These are phyloP conservation scores for Threskiornis aethiopicus DNA, from an alignment of 2,797 vertebrate genomes.

Conservation along the genomic window DNA sequence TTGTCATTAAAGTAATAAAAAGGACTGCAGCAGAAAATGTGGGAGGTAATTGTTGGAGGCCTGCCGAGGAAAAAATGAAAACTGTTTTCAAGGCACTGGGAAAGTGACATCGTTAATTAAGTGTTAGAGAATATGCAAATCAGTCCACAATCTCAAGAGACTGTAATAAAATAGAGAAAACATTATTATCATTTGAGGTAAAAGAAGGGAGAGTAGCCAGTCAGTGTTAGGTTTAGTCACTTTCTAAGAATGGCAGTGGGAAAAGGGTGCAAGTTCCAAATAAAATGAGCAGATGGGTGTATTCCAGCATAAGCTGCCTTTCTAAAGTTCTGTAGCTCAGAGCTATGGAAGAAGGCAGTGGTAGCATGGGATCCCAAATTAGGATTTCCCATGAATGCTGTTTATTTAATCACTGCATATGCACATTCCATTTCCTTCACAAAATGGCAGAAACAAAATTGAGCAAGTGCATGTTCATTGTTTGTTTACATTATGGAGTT, in stretches of 20 bases:
- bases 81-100: slow-evolving; percentile 80
- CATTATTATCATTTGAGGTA: slow-evolving; percentile 71
- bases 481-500: not conserved
- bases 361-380: not conserved
- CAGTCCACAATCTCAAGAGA: slow-evolving; percentile 72
- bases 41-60: slow-evolving; percentile 81
- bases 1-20: slow-evolving; percentile 88
- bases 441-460: slow-evolving; percentile 31
- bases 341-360: not conserved
- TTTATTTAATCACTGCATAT: slow-evolving; percentile 45
- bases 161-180: slow-evolving; percentile 79
- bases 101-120: slow-evolving; percentile 84
- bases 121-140: slow-evolving; percentile 82
- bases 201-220: slow-evolving; percentile 62
- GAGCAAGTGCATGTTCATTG: not conserved
- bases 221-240: slow-evolving; percentile 42
- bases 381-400: slow-evolving; percentile 17
- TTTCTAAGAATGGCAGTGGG: slow-evolving; percentile 2
- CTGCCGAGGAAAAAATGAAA: slow-evolving; percentile 74
- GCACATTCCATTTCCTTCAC: slow-evolving; percentile 27
- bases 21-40: slow-evolving; percentile 80
- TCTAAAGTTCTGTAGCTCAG: not conserved
- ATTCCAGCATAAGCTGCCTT: not conserved
- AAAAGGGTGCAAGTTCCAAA: not conserved
- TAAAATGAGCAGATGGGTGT: not conserved